Conservation (phyloP, 2,113 vertebrate species). For the Tylochromis polylepis region DNA sequence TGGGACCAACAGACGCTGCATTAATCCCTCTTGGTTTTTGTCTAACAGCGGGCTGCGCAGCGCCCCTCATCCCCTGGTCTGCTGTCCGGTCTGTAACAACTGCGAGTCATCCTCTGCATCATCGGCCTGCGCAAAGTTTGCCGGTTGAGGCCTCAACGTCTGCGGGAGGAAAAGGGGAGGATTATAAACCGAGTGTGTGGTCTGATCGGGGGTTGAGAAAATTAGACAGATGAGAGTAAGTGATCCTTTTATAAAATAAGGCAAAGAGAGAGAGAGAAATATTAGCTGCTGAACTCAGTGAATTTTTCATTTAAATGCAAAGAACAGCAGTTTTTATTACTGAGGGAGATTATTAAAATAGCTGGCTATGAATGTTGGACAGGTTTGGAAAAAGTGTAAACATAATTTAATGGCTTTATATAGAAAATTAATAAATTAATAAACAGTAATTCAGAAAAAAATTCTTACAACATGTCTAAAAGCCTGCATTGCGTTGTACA, state of each 20-base stretch:
- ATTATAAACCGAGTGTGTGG: background rate
- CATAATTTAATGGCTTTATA: background rate
- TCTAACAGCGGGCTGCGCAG: slow-evolving; percentile 59
- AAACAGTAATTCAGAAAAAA: background rate
- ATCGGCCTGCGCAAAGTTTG: background rate
- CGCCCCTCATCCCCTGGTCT: slow-evolving; percentile 38
- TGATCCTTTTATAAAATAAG: background rate
- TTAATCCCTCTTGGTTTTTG: slow-evolving; percentile 67
- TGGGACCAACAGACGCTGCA: slow-evolving; percentile 72
- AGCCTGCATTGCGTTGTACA: background rate
- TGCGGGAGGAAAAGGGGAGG: background rate
- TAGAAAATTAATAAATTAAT: background rate
- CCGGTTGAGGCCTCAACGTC: background rate
- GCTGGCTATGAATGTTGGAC: background rate
- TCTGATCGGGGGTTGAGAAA: background rate
- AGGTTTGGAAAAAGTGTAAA: background rate
- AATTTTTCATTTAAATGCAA: background rate
- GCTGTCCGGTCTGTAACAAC: slow-evolving; percentile 15
- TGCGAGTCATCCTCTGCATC: background rate
- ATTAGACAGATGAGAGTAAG: background rate
- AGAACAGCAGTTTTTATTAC: background rate
- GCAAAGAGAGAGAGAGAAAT: background rate
- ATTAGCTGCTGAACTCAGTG: background rate
- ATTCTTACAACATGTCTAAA: background rate
- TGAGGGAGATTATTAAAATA: background rate